A percentile compares a stretch with the other conserved stretches of the same genome.
These are phyloP conservation scores for Cichladusa arquata DNA, from an alignment of 2,113 vertebrate species.

Conservation along the genomic window DNA sequence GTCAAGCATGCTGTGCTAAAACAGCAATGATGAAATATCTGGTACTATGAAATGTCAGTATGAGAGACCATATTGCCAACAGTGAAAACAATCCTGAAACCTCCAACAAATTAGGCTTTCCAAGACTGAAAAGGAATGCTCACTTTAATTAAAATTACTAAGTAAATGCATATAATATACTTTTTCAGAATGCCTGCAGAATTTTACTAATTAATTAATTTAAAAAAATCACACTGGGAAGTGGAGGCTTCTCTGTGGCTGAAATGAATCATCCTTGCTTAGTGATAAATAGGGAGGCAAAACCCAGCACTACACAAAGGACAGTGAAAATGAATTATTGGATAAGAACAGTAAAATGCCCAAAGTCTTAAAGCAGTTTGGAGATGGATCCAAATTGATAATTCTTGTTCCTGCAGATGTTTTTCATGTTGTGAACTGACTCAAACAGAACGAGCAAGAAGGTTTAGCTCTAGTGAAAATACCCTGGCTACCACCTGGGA, in stretches of 20 bases:
- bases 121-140: not conserved
- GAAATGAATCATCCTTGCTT: not conserved
- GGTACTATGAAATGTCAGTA: constrained; percentile 54
- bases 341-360: not conserved
- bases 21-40: constrained; percentile 66
- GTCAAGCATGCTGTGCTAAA: constrained; percentile 62
- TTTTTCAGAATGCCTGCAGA: not conserved
- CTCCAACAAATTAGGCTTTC: constrained; percentile 11
- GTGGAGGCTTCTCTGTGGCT: not conserved
- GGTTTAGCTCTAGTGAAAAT: not conserved
- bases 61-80: constrained; percentile 49
- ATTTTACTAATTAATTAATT: not conserved
- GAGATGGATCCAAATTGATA: not conserved
- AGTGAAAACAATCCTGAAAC: constrained; percentile 43
- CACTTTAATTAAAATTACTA: not conserved
- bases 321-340: not conserved
- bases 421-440: not conserved
- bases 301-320: not conserved
- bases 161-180: not conserved
- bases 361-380: not conserved
- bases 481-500: not conserved
- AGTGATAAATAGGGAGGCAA: not conserved
- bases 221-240: not conserved
- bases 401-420: not conserved
- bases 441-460: not conserved